These are phyloP conservation scores for Oligia strigilis DNA, from an alignment of 2,888 invertebrate species.

Conservation along the genomic window DNA sequence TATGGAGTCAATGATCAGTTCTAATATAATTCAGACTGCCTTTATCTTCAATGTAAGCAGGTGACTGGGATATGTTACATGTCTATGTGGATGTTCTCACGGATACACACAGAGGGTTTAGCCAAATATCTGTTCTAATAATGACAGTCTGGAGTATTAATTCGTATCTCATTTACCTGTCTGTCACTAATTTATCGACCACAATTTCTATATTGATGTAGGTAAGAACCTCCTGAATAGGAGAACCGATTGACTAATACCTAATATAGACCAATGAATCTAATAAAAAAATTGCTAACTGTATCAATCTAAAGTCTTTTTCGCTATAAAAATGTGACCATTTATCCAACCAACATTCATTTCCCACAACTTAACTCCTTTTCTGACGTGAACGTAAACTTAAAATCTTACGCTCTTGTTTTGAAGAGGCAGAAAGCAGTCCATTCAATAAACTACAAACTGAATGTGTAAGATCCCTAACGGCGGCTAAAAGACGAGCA, in stretches of 20 bases:
- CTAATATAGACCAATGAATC: neutral
- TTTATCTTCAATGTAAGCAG: too few relatives aligned
- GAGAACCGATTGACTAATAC: neutral
- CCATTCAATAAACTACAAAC: slow-evolving; percentile 25
- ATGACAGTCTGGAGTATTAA: neutral
- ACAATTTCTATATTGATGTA: neutral
- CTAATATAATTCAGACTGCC: too few relatives aligned
- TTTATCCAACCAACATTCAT: neutral
- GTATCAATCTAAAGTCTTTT: neutral
- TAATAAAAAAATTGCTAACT: neutral
- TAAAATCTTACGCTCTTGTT: slow-evolving; percentile 17
- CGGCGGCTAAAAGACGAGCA: slow-evolving; percentile 64
- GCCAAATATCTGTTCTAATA: neutral
- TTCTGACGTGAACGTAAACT: slow-evolving; percentile 20
- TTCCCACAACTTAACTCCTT: neutral
- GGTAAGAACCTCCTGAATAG: neutral
- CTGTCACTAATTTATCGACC: neutral
- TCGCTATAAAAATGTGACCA: neutral
- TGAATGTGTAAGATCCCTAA: slow-evolving; percentile 53
- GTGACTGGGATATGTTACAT: neutral
- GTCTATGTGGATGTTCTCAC: neutral
- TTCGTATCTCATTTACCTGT: neutral
- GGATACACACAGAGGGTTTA: neutral
- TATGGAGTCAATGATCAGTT: neutral
- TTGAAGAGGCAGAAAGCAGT: slow-evolving; percentile 8